Evolutionary conservation across 2,113 vertebrate genomes (phyloP).

Genomic region (Tachysurus fulvidraco): DNA sequence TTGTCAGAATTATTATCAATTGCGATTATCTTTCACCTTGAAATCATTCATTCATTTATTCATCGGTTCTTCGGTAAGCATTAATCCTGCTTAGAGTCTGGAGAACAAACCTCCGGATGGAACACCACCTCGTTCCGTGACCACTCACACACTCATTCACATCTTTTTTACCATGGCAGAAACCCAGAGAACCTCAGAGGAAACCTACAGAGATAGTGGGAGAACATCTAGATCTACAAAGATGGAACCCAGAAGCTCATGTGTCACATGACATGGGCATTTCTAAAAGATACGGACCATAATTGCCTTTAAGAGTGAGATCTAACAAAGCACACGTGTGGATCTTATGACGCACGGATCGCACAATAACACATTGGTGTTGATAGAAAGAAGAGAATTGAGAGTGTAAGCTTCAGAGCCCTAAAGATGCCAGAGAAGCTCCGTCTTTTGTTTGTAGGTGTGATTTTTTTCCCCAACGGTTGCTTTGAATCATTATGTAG

Average conservation of each 20-base stretch:
- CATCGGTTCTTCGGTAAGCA: background rate
- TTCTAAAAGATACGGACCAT: background rate
- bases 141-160: background rate
- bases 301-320: background rate
- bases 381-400: background rate
- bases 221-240: background rate
- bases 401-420: background rate
- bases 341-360: constrained; percentile 75
- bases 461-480: background rate
- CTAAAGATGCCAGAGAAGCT: background rate
- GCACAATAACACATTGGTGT: constrained; percentile 72
- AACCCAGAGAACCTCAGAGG: background rate
- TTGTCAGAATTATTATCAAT: background rate
- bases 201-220: too few species aligned
- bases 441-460: constrained; percentile 4
- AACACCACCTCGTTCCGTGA: background rate
- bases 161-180: background rate
- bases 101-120: too few species aligned
- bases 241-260: background rate
- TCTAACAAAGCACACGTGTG: background rate
- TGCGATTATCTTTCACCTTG: background rate
- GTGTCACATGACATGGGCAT: background rate
- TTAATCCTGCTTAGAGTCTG: background rate
- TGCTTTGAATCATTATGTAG: background rate
- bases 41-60: background rate